Evolutionary conservation across 2,888 invertebrate genomes (phyloP), one percentile per base, ranked within the genome.

Genomic region (Hydroisotoma schaefferi): DNA sequence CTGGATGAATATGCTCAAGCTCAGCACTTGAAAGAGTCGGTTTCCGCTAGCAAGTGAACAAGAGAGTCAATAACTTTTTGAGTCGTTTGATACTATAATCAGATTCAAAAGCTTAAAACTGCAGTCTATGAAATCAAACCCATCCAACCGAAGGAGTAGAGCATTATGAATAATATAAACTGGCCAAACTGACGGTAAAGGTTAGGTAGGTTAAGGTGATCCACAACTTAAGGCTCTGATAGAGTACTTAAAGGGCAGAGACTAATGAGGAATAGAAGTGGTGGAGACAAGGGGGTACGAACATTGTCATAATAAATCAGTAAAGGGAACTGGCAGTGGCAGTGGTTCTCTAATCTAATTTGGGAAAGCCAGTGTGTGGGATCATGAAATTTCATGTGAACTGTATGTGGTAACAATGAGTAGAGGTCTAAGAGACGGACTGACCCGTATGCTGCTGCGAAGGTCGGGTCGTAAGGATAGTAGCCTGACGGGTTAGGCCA

Each of bases 401-500:
- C 70, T 69, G 65, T 63, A 65, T 63, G 65, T 58, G 65, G 69
- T 65, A 56, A 64, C 54, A 59, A 61, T 29, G 49, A 55, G 54
- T 20, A 53, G 23, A 27, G 44, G 25, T 37, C 37, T 53, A 23
- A 29, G 29, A 47, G 40, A 40, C 38, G 40, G 59, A 87, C 90
- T 86, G 84, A 92, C 92, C 92, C 92, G 80, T 92, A 92, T 76
- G 92, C 68, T 64, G 71, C 91, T 70, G 91, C 90, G 74, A 90
- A 84, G 79, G 92, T 87, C 62, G 92, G 91, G 81, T 93, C 92
- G 81, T 92, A 93, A 72, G 91, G 90, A 82, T 92, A 91, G 75
- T 69, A 69, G 66, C 67, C 88, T 76, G 92, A 89, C 68, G 90
- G 89, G 74, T 67, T 68, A 54, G 91, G 90, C 92, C 92, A 92